Base-by-base conservation (phyloP, 2,888 invertebrate species). In the Microplitis deprimator region DNA sequence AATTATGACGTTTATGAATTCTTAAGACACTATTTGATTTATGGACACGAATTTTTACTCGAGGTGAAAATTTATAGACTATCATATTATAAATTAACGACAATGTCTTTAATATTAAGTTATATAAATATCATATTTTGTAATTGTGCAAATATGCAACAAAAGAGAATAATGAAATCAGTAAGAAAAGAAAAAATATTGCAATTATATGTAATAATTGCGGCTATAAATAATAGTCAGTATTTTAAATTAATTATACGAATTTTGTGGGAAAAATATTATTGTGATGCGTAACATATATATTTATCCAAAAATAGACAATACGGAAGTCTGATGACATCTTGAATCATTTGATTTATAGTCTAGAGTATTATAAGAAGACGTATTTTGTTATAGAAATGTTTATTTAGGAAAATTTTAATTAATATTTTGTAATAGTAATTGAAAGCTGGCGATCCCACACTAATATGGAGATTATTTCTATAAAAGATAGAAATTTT, bases 1-100 rank as follows among this genome's bases (percentile, higher is more conserved):
- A 17, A 65, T 65, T 65, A 67, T 39, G 41, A 39, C 17, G 50
- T 68, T 50, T 20, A 39, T 64, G 64, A 64, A 64, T 20, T 64
- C 4, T 64, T 20, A 20, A 17, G 16, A 41, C 40, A 68, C 39
- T n/a, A 38, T 10, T 29, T 29, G 38, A 8, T 50, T 50, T 50
- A 50, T 50, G 13, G 13, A 13, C 1, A 13, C 13, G 10, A 50
- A 50, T 50, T 50, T 50, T 13, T 13, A 13, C 10, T 13, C 13
- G 3, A 50, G 10, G 13, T 13, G 5, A 50, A 50, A 50, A 50
- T 50, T 50, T 50, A 29, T 29, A 29, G 29, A 29, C 29, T 29
- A 29, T 29, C 29, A 29, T 29, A 20, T 20, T 20, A 4, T 29
- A 29, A 0, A 29, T 29, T 29, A 29, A 29, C 29, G 29, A 29